Conservation (phyloP, 2,888 invertebrate species). For the Drosophila mimica region DNA sequence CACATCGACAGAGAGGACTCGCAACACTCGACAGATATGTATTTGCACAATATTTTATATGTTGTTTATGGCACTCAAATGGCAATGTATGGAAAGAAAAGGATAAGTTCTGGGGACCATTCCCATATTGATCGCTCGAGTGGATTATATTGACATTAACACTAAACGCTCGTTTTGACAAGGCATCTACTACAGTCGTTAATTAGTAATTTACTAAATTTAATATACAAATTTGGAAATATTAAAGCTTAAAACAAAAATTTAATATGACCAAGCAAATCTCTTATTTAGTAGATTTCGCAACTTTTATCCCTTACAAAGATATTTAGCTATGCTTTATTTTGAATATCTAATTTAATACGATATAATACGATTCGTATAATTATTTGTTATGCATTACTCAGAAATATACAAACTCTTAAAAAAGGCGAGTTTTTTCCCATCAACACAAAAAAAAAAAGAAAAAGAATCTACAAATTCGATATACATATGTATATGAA, state of each 20-base stretch:
- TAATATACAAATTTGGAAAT: background rate
- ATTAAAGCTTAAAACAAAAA: background rate
- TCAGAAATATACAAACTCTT: no score
- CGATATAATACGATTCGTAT: background rate
- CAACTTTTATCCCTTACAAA: background rate
- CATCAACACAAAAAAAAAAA: background rate
- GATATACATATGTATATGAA: no score
- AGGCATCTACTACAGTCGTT: background rate
- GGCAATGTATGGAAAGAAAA: conserved; percentile 31
- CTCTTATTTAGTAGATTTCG: background rate
- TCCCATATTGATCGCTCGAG: conserved; percentile 64
- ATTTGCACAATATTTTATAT: conserved; percentile 56
- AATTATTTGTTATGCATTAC: background rate
- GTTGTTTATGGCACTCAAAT: conserved; percentile 74
- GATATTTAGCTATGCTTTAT: background rate
- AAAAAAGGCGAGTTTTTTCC: background rate
- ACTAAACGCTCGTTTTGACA: conserved; percentile 26
- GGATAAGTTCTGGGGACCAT: conserved; percentile 10
- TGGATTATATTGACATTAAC: conserved; percentile 59
- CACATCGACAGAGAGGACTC: conserved; percentile 47
- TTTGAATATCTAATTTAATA: background rate
- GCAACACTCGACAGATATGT: conserved; percentile 26
- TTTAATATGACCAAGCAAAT: background rate
- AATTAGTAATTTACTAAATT: background rate
- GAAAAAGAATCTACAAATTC: background rate